These are phyloP conservation scores for Chelonoidis abingdonii DNA, from an alignment of 2,113 vertebrate genomes.

Conservation along the genomic window DNA sequence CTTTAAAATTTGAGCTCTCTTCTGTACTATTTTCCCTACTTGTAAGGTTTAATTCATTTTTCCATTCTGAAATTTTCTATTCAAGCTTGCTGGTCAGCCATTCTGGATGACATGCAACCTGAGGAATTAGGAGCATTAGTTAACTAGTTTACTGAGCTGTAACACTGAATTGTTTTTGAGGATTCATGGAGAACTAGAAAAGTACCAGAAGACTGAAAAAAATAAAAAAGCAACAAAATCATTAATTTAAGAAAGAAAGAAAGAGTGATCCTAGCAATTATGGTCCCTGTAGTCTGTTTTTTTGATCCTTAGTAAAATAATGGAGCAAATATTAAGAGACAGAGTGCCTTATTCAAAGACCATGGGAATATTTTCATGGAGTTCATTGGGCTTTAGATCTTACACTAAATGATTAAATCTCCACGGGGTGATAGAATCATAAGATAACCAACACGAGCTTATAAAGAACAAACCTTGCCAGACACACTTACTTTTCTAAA, in stretches of 20 bases:
- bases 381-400: background rate
- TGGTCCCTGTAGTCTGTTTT: background rate
- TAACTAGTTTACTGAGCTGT: background rate
- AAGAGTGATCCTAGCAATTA: background rate
- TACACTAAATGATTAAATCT: background rate
- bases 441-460: background rate
- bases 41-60: constrained; percentile 57
- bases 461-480: background rate
- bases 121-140: background rate
- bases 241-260: background rate
- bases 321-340: background rate
- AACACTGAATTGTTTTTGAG: background rate
- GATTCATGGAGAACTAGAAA: background rate
- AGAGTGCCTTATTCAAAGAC: background rate
- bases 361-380: background rate
- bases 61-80: constrained; percentile 28
- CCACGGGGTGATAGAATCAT: background rate
- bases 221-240: rapidly evolving
- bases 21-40: constrained; percentile 45
- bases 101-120: background rate
- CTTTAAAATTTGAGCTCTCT: constrained; percentile 62
- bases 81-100: background rate
- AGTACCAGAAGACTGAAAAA: background rate
- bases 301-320: background rate
- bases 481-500: background rate